phyloP scores from a whole-genome alignment of 53 echinoderm and acorn worm genomes.

The Temnopleurus reevesii region DNA sequence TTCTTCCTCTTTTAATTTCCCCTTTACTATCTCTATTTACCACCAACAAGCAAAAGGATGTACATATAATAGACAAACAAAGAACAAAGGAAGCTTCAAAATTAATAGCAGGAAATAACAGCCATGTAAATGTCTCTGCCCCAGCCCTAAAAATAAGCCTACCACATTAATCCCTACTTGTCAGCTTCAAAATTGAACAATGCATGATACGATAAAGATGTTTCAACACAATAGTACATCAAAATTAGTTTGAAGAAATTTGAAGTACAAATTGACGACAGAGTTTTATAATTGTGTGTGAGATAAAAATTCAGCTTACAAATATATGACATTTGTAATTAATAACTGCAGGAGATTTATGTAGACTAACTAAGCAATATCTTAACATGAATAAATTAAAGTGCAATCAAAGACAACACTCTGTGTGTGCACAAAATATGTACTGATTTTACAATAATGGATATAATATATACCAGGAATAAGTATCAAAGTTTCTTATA shows the following conservation, averaged over 20 bases:
- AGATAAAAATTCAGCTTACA: not conserved
- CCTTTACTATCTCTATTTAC: too few relatives aligned
- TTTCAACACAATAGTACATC: not conserved
- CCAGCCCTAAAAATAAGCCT: not conserved
- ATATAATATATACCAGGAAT: too few relatives aligned
- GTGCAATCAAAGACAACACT: not conserved
- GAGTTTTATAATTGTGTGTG: not conserved
- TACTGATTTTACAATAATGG: too few relatives aligned
- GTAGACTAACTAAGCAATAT: too few relatives aligned
- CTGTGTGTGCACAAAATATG: too few relatives aligned
- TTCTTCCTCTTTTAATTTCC: too few relatives aligned
- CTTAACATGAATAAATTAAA: not conserved
- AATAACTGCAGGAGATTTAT: not conserved
- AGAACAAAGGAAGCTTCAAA: not conserved
- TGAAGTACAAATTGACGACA: not conserved
- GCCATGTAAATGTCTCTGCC: not conserved
- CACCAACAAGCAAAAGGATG: not conserved
- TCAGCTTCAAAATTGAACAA: not conserved
- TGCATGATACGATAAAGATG: not conserved
- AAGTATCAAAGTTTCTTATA: too few relatives aligned
- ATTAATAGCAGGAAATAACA: slow-evolving; percentile 23
- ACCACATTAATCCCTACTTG: not conserved
- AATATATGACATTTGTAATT: not conserved
- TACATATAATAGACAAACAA: not conserved
- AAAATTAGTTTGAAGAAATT: not conserved